phyloP scores from a whole-genome alignment of 2,888 invertebrate species.

The Hanleya hanleyi region DNA sequence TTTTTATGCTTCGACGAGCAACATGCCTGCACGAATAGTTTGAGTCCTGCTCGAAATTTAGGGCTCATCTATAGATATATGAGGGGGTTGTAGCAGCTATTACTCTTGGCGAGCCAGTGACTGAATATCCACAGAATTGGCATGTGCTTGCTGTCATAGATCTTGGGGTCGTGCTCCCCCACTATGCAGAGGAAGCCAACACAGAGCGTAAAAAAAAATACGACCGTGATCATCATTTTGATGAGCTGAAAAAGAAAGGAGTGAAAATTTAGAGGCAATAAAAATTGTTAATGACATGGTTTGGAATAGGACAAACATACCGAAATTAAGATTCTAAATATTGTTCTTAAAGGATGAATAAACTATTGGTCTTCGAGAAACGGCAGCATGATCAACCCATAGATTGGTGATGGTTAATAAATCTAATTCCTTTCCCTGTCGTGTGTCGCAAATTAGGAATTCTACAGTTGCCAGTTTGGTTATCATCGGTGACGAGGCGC shows the following conservation, averaged over 20 bases:
- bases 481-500: no score
- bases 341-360: no score
- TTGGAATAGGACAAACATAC: no score
- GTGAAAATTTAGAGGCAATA: no score
- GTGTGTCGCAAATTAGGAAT: no score
- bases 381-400: no score
- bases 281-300: no score
- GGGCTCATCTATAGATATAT: constrained; percentile 56
- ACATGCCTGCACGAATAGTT: constrained; percentile 28
- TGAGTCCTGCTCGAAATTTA: constrained; percentile 49
- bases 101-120: constrained; percentile 56
- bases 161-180: constrained; percentile 45
- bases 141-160: constrained; percentile 46
- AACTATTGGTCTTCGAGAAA: no score
- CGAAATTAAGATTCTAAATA: no score
- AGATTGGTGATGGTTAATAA: no score
- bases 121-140: constrained; percentile 49
- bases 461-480: no score
- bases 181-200: constrained; percentile 45
- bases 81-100: constrained; percentile 53
- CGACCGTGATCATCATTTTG: constrained; percentile 55
- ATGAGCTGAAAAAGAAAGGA: constrained; percentile 57
- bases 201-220: constrained; percentile 52
- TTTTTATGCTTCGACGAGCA: neutral
- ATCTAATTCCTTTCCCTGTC: no score